phyloP scores from a whole-genome alignment of 2,113 vertebrate species.

The Cyanistes caeruleus region DNA sequence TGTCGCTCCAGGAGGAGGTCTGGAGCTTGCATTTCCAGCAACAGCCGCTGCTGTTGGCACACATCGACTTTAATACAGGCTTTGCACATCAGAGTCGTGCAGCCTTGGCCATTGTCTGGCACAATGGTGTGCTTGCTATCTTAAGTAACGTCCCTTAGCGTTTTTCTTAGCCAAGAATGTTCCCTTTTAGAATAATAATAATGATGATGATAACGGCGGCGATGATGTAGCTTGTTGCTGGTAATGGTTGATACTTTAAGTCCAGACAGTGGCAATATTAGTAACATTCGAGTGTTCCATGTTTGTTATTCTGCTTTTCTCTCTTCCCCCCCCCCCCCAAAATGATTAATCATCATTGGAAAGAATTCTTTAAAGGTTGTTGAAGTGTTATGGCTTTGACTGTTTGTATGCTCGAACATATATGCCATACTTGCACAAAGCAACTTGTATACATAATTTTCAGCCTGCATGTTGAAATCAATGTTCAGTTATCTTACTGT shows the following conservation, averaged over 20 bases:
- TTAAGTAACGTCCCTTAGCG: not conserved
- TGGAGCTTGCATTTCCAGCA: slow-evolving; percentile 9
- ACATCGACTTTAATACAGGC: not conserved
- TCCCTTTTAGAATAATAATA: not conserved
- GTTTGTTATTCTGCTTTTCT: not conserved
- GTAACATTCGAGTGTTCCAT: not conserved
- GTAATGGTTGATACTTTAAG: not conserved
- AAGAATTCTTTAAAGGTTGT: not conserved
- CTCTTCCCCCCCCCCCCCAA: accelerated
- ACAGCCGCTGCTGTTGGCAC: slow-evolving; percentile 41
- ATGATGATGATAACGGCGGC: not conserved
- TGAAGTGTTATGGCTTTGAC: not conserved
- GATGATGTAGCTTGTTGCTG: not conserved
- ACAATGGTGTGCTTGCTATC: slow-evolving; percentile 4
- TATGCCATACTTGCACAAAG: not conserved
- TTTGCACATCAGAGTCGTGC: not conserved
- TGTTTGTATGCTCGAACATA: not conserved
- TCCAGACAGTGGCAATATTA: not conserved
- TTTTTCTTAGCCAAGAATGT: not conserved
- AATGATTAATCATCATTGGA: not conserved
- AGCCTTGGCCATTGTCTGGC: slow-evolving; percentile 50
- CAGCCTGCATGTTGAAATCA: not conserved
- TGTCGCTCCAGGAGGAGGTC: not conserved
- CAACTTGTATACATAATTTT: not conserved
- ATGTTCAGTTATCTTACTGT: not conserved